Evolutionary conservation across 2,888 invertebrate genomes (phyloP), one percentile per base, ranked within the genome.

Genomic region (Agelastica alni): DNA sequence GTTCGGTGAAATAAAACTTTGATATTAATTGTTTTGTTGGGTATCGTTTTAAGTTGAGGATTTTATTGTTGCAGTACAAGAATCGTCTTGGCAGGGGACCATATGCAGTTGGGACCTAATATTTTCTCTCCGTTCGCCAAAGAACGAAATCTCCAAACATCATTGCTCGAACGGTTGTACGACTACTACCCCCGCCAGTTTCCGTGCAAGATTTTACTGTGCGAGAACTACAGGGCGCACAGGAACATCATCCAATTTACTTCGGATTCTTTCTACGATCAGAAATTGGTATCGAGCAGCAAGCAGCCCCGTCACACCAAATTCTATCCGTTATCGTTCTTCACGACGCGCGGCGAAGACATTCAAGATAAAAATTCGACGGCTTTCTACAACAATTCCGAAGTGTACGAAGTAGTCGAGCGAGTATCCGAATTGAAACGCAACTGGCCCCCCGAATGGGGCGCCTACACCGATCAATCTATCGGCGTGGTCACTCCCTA

Each of bases 401-500:
- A 92, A 78, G 69, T 69, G 13, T 87, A 86, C 70, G 91, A 91
- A 73, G 83, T 92, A 0, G 88, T 88, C 0, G 89, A 89, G 64
- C 79, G 89, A 12, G 89, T 91, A 0, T 80, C 81, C 4, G 87
- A 89, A 65, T 74, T 92, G 56, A 83, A 85, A 53, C 83, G 83
- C 46, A 82, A 81, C 32, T 92, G 92, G 92, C 91, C 91, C 0
- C 75, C 79, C 1, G 80, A 84, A 1, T 88, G 88, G 86, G 92
- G 91, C 42, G 84, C 86, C 58, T 82, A 86, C 43, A 83, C 85
- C 62, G 90, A 90, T 64, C 85, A 85, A 57, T 86, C 88, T 53
- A 89, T 93, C 56, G 91, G 92, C 1, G 88, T 93, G 9, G 85
- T 93, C 75, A 87, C 90, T 0, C 91, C 91, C 1, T 93, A 92